Base-by-base conservation (phyloP, 2,113 vertebrate species). In the Astur gentilis region DNA sequence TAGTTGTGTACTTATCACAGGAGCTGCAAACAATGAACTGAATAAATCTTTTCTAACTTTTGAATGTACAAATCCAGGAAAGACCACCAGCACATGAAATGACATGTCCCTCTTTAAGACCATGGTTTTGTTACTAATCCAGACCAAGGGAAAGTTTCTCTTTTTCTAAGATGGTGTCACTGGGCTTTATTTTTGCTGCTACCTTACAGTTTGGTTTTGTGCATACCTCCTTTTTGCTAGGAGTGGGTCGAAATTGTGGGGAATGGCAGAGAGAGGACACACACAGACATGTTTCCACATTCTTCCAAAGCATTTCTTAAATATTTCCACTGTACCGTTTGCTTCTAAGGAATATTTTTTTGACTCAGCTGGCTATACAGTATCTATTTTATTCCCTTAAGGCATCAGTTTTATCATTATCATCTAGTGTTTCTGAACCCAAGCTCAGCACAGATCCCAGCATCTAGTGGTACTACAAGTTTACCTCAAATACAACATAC, bases 211-310 rank as follows among this genome's bases (percentile, higher is more conserved):
- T 26, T 26, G 12, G 2, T 52, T 80, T 92, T 81, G 31, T 67
- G 15, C 15, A 19, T 50, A 32, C 18, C 2, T 2, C 38, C 54
- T 60, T 26, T 1, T 0, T 27, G 10, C 23, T 47, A 72, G 8
- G 20, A 36, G 8, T 38, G 22, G 12, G 18, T 44, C 54, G 38
- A 21, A 66, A 71, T 5, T 22, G 18, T 42, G 31, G 31, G 32
- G 26, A 57, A 64, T 27, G 23, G 36, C 25, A 45, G 16, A 61
- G 31, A 27, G 16, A 92, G 31, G 19, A 67, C 75, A 58, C 11
- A 75, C 5, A 14, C 1, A 61, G 42, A 27, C 23, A 52, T 4
- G 26, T 58, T 78, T 77, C 40, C 34, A 82, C 16, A 42, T 69
- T 85, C 31, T 92, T 77, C 31, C 15, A 69, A 77, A 67, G 6